Conservation (phyloP, 2,888 invertebrate species). For the Nyleta sp. region DNA sequence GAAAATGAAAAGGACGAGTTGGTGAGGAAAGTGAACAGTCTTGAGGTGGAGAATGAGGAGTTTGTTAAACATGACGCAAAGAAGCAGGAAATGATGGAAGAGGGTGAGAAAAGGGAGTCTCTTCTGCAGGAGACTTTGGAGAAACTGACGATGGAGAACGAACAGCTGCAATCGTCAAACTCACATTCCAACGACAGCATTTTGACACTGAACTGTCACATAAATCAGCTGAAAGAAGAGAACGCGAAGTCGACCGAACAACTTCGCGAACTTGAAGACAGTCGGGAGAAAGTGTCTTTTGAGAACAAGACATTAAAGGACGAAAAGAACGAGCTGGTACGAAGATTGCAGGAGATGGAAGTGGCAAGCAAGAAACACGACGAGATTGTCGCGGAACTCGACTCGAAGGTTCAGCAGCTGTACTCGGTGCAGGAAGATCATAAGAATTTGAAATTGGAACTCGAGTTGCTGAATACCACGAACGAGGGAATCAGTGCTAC, state of each 20-base stretch:
- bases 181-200: neutral
- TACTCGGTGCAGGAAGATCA: slow-evolving; percentile 43
- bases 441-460: slow-evolving; percentile 48
- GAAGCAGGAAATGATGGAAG: slow-evolving; percentile 7
- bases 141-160: slow-evolving; percentile 20
- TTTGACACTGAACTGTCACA: slow-evolving; percentile 12
- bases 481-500: slow-evolving; percentile 15
- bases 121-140: neutral
- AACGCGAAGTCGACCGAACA: slow-evolving; percentile 1
- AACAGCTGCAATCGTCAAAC: neutral
- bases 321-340: slow-evolving; percentile 28
- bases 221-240: slow-evolving; percentile 36
- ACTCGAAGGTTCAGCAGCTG: slow-evolving; percentile 29
- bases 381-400: slow-evolving; percentile 22
- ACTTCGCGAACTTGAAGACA: neutral
- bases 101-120: slow-evolving; percentile 9
- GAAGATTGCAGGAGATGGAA: slow-evolving; percentile 9
- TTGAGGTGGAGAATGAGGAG: slow-evolving; percentile 7
- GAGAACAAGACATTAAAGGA: slow-evolving; percentile 34
- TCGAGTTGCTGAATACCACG: slow-evolving; percentile 40
- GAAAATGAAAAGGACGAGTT: neutral
- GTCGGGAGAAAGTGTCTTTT: neutral
- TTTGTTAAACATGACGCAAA: neutral
- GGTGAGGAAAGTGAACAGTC: neutral
- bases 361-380: neutral